These are phyloP conservation scores for Mohoua ochrocephala DNA, from an alignment of 2,113 vertebrate species.

Conservation along the genomic window DNA sequence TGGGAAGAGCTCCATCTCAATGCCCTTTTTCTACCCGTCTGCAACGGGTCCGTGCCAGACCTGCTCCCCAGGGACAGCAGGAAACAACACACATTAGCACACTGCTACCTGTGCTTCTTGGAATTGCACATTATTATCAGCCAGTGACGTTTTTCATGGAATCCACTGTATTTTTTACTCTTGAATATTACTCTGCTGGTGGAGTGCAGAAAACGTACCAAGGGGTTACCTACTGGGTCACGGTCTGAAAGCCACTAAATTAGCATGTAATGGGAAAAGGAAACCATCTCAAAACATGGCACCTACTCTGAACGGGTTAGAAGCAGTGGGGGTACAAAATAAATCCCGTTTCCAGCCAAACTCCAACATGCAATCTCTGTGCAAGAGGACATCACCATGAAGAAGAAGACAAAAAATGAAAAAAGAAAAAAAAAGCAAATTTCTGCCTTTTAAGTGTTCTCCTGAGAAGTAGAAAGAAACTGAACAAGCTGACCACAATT, in stretches of 20 bases:
- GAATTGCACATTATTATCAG: background rate
- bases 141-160: background rate
- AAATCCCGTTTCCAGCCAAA: background rate
- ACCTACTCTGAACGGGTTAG: background rate
- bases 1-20: background rate
- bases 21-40: background rate
- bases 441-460: background rate
- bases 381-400: background rate
- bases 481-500: background rate
- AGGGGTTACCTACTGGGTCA: background rate
- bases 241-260: background rate
- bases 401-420: background rate
- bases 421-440: background rate
- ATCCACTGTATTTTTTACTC: background rate
- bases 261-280: background rate
- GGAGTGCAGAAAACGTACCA: background rate
- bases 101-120: background rate
- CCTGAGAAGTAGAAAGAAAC: background rate
- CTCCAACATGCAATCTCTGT: background rate
- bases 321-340: background rate
- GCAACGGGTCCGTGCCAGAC: background rate
- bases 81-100: background rate
- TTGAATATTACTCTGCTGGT: background rate
- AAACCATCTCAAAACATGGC: background rate
- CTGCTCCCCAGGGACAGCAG: background rate